A percentile compares a stretch with the other conserved stretches of the same genome.
Conservation (phyloP, 2,797 vertebrate genomes). For the Phoebastria nigripes region DNA sequence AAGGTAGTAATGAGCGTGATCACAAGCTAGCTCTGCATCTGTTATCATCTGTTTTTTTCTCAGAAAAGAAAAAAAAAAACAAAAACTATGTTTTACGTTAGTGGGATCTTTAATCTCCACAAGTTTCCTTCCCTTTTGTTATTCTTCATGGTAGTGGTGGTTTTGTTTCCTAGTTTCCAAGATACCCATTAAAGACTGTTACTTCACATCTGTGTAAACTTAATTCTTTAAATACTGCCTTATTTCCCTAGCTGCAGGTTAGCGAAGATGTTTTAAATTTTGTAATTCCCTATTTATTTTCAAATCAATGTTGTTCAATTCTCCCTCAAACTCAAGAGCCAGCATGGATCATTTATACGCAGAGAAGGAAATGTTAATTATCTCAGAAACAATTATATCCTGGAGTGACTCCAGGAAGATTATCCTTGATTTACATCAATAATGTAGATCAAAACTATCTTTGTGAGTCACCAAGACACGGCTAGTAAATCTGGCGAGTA, state of each 20-base stretch:
- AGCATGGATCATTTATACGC: conserved; percentile 12
- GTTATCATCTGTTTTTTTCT: conserved; percentile 68
- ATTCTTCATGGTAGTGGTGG: not conserved
- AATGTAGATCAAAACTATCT: not conserved
- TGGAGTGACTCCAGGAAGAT: conserved; percentile 42
- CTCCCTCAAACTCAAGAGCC: conserved; percentile 26
- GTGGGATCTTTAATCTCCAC: conserved; percentile 33
- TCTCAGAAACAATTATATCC: conserved; percentile 51
- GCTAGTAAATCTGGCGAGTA: not conserved
- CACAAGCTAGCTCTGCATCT: conserved; percentile 76
- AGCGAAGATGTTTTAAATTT: conserved; percentile 25
- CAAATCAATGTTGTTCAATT: conserved; percentile 47
- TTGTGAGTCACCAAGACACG: not conserved
- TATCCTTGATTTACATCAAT: conserved; percentile 51
- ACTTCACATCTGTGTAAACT: conserved; percentile 52
- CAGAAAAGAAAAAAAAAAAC: conserved; percentile 40
- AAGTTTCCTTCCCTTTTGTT: conserved; percentile 24
- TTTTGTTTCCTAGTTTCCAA: conserved; percentile 41
- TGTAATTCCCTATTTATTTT: conserved; percentile 64
- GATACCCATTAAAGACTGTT: conserved; percentile 8
- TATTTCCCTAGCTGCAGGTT: conserved; percentile 49
- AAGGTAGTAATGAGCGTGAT: conserved; percentile 81
- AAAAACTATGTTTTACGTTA: conserved; percentile 2
- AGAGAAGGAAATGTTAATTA: conserved; percentile 1
- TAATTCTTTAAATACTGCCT: conserved; percentile 61